Evolutionary conservation across 2,113 vertebrate species (phyloP), one percentile per base, ranked within the genome.

Genomic region (Heterocephalus glaber): DNA sequence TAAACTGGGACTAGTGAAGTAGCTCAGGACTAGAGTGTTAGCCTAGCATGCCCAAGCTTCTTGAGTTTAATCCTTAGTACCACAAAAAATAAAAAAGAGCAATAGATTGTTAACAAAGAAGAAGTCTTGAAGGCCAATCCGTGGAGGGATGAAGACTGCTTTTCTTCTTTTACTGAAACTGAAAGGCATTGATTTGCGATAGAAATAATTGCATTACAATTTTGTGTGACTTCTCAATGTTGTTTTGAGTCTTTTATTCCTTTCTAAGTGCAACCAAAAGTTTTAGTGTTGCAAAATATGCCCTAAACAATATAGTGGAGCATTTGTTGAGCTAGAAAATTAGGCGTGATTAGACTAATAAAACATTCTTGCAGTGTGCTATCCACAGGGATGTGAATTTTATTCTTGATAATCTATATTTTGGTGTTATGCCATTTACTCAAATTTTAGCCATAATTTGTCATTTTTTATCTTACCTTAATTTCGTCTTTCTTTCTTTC

Each of bases 281-380:
- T 41, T 89, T 70, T 79, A 82, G 28, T 79, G 58, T 95, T 90
- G 92, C 41, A 14, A 81, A 94, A 30, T 60, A 19, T 61, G 41
- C 76, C 80, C 7, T 76, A 68, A 93, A 87, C 19, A 47, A 28
- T 47, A 3, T 61, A 47, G 60, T 82, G 44, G 58, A 94, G 68
- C 72, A 80, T 92, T 95, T 96, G 76, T 92, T 96, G 93, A 94
- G 65, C 17, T 66, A 82, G 96, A 92, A 96, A 90, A 90, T 82
- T 65, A 93, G 84, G 58, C 95, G 76, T 47, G 74, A 93, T 95
- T 84, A 77, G 60, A 74, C 86, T 65, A 61, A 90, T 85, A 80
- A 80, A 82, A 19, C 38, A 30, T 94, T 89, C 84, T 92, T 82
- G n/a, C 74, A 19, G 10, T 12, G 52, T 84, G 22, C 60, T 76